Evolutionary conservation across 2,888 invertebrate genomes (phyloP).

Genomic region (Rhingia rostrata): DNA sequence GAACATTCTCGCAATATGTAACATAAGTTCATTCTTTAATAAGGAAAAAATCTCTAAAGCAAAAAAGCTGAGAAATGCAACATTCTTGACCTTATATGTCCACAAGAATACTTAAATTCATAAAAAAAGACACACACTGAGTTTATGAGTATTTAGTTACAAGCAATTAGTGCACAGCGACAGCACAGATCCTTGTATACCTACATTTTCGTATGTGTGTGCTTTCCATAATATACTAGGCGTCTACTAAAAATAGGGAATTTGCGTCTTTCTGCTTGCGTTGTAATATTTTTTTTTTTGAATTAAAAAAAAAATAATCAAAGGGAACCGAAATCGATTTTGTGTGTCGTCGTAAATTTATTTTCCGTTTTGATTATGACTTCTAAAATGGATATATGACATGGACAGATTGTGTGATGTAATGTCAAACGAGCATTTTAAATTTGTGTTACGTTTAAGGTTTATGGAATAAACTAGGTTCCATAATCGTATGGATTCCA

Average conservation of each 20-base stretch:
- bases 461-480: no score
- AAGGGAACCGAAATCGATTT: slow-evolving; percentile 8
- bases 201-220: slow-evolving; percentile 10
- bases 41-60: not conserved
- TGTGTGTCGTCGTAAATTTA: not conserved
- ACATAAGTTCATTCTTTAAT: not conserved
- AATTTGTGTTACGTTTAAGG: no score
- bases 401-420: no score
- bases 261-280: not conserved
- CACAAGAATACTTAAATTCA: slow-evolving; percentile 6
- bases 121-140: slow-evolving; percentile 1
- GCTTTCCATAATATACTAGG: slow-evolving; percentile 5
- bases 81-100: slow-evolving; percentile 26
- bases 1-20: not conserved
- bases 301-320: not conserved
- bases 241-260: slow-evolving; percentile 23
- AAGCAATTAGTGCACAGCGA: slow-evolving; percentile 8
- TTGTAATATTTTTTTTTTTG: slow-evolving; percentile 1
- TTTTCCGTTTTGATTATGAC: not conserved
- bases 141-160: slow-evolving; percentile 18
- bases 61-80: slow-evolving; percentile 4
- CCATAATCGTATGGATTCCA: no score
- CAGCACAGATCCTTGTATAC: not conserved
- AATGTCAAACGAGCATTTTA: no score
- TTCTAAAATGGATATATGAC: no score